Conservation (phyloP, 1,140 invertebrate genomes). For the Lucilia cuprina region DNA sequence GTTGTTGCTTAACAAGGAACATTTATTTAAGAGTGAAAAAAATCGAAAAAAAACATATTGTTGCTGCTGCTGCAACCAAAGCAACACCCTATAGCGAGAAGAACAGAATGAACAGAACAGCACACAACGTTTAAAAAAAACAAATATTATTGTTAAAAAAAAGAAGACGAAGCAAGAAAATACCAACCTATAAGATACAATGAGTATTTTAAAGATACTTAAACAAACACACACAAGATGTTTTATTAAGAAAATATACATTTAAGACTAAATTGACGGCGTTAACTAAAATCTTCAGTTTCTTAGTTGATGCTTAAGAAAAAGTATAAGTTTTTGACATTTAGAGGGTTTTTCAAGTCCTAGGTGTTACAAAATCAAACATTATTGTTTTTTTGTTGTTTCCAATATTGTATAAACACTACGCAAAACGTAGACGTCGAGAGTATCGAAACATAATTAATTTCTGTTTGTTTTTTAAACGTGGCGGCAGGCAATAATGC, state of each 20-base stretch:
- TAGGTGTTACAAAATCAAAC: background rate
- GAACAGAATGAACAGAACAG: background rate
- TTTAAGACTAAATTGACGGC: too few species aligned
- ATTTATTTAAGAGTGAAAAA: too few species aligned
- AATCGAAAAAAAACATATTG: background rate
- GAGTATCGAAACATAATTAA: slow-evolving; percentile 32
- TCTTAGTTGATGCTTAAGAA: too few species aligned
- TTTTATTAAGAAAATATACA: too few species aligned
- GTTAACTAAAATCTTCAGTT: too few species aligned
- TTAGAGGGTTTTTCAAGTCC: too few species aligned
- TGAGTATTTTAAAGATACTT: background rate
- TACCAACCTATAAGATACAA: background rate
- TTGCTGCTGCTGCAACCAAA: background rate
- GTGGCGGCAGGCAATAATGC: slow-evolving; percentile 9
- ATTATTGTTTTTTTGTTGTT: too few species aligned
- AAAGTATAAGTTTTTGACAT: too few species aligned
- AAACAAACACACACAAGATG: too few species aligned
- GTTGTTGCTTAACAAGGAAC: too few species aligned
- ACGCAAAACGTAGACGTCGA: background rate
- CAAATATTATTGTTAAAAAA: slow-evolving; percentile 6
- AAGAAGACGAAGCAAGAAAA: background rate
- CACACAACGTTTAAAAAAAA: background rate
- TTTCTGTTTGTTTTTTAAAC: slow-evolving; percentile 28
- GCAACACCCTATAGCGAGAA: background rate
- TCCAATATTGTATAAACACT: background rate